A percentile compares a stretch with the other conserved stretches of the same genome.
Evolutionary conservation across 2,797 vertebrate species (phyloP).

Genomic region (Acanthurus lineatus): DNA sequence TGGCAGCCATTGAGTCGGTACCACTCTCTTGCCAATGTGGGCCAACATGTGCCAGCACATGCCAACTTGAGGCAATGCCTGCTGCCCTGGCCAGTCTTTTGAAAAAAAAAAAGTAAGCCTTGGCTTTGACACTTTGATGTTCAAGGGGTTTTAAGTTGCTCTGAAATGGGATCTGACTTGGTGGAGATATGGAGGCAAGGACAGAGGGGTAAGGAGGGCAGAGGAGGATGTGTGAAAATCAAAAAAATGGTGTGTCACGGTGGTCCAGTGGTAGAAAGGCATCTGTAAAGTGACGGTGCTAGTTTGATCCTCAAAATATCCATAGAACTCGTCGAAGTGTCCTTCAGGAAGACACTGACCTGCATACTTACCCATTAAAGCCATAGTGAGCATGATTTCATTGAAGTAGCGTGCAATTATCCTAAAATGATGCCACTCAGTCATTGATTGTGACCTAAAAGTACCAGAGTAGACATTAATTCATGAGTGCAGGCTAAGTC

Average conservation of each 20-base stretch:
- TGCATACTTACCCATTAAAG: constrained; percentile 11
- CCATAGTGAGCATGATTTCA: neutral
- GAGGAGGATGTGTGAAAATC: constrained; percentile 13
- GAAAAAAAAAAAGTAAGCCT: constrained; percentile 41
- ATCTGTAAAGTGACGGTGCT: constrained; percentile 3
- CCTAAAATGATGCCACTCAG: neutral
- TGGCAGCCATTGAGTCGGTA: constrained; percentile 67
- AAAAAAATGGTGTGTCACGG: constrained; percentile 4
- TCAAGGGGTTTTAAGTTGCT: constrained; percentile 59
- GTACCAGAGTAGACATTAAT: too few species aligned
- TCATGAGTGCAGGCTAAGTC: too few species aligned
- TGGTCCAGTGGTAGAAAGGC: neutral
- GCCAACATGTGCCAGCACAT: constrained; percentile 59
- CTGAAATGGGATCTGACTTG: constrained; percentile 55
- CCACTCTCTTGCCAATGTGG: constrained; percentile 56
- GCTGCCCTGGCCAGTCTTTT: constrained; percentile 56
- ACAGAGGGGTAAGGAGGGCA: constrained; percentile 36
- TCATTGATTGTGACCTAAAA: neutral
- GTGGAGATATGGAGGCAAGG: constrained; percentile 47
- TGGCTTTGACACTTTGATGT: constrained; percentile 67
- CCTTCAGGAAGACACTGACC: constrained; percentile 13
- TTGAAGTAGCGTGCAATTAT: neutral
- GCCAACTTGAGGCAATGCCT: constrained; percentile 63
- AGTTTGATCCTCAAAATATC: constrained; percentile 31
- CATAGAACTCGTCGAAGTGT: neutral